Percentiles rank a stretch among this genome's conserved stretches.
Evolutionary conservation across 2,113 vertebrate species (phyloP).

Genomic region (Clarias gariepinus): DNA sequence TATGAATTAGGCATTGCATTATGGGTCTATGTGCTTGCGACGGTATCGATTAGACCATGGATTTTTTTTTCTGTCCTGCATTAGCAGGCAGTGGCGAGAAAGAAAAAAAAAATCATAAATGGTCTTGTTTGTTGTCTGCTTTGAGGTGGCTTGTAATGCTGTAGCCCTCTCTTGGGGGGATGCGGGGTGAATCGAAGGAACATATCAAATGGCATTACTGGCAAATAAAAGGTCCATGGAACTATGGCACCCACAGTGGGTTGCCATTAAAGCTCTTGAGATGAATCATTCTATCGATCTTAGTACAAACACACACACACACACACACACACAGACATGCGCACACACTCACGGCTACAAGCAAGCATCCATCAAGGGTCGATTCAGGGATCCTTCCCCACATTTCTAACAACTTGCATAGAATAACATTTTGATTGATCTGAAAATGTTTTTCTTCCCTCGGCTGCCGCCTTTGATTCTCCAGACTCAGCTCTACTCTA

Average conservation of each 20-base stretch:
- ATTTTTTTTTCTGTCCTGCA: neutral
- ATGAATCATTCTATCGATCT: constrained; percentile 70
- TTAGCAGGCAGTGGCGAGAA: constrained; percentile 32
- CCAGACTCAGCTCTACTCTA: constrained; percentile 27
- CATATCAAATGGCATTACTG: constrained; percentile 51
- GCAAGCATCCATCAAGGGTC: constrained; percentile 60
- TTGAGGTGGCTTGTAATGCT: constrained; percentile 34
- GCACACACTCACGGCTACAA: constrained; percentile 50
- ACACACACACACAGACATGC: constrained; percentile 16
- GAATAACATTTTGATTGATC: constrained; percentile 68
- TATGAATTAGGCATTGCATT: constrained; percentile 25
- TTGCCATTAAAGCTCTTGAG: constrained; percentile 60
- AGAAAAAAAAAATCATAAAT: constrained; percentile 23
- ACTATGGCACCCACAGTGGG: constrained; percentile 52
- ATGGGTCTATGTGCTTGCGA: constrained; percentile 31
- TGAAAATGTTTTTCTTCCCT: constrained; percentile 29
- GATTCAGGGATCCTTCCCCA: constrained; percentile 56
- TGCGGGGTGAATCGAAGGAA: constrained; percentile 35
- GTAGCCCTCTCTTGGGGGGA: constrained; percentile 25
- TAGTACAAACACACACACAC: constrained; percentile 10
- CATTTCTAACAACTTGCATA: constrained; percentile 57
- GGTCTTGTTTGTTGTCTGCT: constrained; percentile 39
- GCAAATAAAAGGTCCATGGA: constrained; percentile 52
- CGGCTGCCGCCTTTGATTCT: constrained; percentile 54
- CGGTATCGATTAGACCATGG: constrained; percentile 43